phyloP scores from a whole-genome alignment of 2,113 vertebrate species.

The Pachyramphus minor region DNA sequence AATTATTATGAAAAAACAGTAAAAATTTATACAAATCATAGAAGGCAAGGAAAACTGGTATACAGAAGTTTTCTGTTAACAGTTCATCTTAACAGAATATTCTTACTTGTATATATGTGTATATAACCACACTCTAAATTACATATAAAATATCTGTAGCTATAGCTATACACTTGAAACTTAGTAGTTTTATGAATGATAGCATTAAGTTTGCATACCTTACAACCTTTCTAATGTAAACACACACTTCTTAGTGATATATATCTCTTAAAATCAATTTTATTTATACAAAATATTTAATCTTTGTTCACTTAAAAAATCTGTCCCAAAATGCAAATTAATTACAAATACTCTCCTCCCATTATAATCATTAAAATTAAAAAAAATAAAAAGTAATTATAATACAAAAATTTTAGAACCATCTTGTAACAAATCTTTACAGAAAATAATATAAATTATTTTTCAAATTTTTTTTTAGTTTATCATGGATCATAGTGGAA shows the following conservation, averaged over 20 bases:
- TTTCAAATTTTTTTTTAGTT: not conserved
- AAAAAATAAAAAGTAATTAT: not conserved
- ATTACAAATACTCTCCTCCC: not conserved
- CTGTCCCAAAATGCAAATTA: not conserved
- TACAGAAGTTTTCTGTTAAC: not conserved
- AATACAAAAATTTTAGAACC: not conserved
- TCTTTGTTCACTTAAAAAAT: not conserved
- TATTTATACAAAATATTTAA: not conserved
- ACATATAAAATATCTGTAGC: not conserved
- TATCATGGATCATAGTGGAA: not conserved
- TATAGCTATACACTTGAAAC: not conserved
- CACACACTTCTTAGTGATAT: not conserved
- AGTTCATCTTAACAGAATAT: not conserved
- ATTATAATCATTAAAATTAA: not conserved
- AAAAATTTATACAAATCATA: not conserved
- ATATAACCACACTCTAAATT: not conserved
- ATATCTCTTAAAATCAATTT: not conserved
- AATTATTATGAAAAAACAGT: fast-evolving
- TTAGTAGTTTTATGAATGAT: not conserved
- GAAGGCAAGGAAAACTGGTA: not conserved
- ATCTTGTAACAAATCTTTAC: not conserved
- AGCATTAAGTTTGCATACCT: not conserved
- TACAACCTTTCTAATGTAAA: not conserved
- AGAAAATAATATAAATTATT: not conserved
- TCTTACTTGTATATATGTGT: not conserved